Evolutionary conservation across 2,888 invertebrate species (phyloP), one percentile per base, ranked within the genome.

Genomic region (Microctonus brassicae): DNA sequence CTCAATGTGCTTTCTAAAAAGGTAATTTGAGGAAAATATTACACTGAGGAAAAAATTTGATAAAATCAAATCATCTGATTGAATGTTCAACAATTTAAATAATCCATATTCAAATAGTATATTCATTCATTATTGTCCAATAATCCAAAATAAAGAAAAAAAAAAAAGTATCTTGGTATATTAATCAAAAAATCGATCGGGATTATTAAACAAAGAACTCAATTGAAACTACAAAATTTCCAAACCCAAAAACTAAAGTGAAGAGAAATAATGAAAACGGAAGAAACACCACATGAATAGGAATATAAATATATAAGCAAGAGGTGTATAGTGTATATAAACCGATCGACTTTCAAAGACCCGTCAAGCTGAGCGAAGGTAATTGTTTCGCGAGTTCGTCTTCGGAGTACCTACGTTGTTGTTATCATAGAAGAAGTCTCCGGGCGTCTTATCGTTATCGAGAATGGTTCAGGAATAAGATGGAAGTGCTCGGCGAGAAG

Each of bases 361-460:
- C 52, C 61, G 24, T 60, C 29, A 47, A 52, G 68, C 68, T 36
- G 61, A 64, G 57, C 58, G 22, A 55, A 52, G 60, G 70, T 70
- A 70, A 70, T 70, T 65, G 70, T 70, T 69, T 62, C 69, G 39
- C 24, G 62, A 62, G 62, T 69, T 65, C 57, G 42, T 47, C 60
- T 20, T 24, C 60, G 61, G 26, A 60, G 60, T n/a, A n/a, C n/a
- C n/a, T 61, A 65, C 65, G 65, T 61, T 66, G 70, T 69, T 69
- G 69, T 66, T 70, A 70, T 70, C 65, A 52, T 53, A 66, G 47
- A 20, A 42, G 26, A 36, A 52, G 65, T 69, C 69, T 69, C 22
- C 36, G 61, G 36, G 36, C 60, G 65, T 70, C 70, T 66, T 70
- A 70, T 70, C 65, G 70, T 70, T 65, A 70, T 70, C 65, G 36